These are phyloP conservation scores for Drosophila prolongata DNA, from an alignment of 2,888 invertebrate species.

Conservation along the genomic window DNA sequence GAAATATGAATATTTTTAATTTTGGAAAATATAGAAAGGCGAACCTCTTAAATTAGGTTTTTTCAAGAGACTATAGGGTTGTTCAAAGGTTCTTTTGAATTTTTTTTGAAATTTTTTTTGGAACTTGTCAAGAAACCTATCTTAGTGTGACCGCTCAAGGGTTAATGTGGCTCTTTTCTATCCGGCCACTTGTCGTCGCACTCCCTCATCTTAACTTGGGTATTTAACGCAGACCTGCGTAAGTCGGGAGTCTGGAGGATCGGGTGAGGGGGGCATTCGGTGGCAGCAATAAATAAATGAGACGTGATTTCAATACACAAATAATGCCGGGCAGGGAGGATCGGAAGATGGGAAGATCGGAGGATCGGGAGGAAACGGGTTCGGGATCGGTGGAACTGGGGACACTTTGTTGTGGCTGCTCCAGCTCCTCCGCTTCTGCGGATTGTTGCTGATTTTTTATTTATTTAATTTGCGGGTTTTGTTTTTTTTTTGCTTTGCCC, in stretches of 20 bases:
- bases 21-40: neutral
- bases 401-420: slow-evolving; percentile 18
- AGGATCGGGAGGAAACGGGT: neutral
- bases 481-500: slow-evolving; percentile 42
- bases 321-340: slow-evolving; percentile 65
- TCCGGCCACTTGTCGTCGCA: slow-evolving; percentile 19
- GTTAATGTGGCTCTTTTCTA: slow-evolving; percentile 45
- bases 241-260: slow-evolving; percentile 45
- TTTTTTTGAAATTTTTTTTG: no score
- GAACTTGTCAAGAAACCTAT: no score
- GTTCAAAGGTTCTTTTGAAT: no score
- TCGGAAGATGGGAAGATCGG: neutral
- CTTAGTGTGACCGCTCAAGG: slow-evolving; percentile 3
- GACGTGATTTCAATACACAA: slow-evolving; percentile 85
- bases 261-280: slow-evolving; percentile 43
- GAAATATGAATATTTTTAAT: no score
- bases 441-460: slow-evolving; percentile 73
- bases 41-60: no score
- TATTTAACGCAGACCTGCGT: slow-evolving; percentile 72
- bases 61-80: no score
- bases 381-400: slow-evolving; percentile 7
- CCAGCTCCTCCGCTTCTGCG: slow-evolving; percentile 25
- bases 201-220: slow-evolving; percentile 36
- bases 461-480: slow-evolving; percentile 79
- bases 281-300: slow-evolving; percentile 85